Evolutionary conservation across 1,140 invertebrate genomes (phyloP).

Genomic region (Ostrea edulis): DNA sequence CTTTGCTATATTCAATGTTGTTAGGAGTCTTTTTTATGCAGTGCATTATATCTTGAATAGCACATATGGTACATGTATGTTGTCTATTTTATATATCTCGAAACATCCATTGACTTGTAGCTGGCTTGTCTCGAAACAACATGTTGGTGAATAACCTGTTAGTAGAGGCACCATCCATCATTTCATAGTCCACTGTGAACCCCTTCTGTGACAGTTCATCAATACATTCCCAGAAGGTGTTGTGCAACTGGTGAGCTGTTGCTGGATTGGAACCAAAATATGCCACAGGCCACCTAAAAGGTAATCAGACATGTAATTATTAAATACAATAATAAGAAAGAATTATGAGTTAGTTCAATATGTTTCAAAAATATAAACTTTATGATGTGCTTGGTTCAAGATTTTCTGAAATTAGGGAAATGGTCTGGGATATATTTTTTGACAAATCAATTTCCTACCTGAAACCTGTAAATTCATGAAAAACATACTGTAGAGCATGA

Average conservation of each 20-base stretch:
- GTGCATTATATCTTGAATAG: slow-evolving; percentile 50
- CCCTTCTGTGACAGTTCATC: slow-evolving; percentile 52
- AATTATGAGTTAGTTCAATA: background rate
- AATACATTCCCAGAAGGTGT: slow-evolving; percentile 54
- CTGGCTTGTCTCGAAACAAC: slow-evolving; percentile 21
- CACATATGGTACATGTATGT: background rate
- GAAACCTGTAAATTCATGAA: slow-evolving; percentile 51
- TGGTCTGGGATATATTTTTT: background rate
- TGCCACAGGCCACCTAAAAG: slow-evolving; percentile 55
- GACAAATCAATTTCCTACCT: background rate
- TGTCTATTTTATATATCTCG: background rate
- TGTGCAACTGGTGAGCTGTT: slow-evolving; percentile 54
- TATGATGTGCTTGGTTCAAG: background rate
- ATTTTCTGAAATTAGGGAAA: background rate
- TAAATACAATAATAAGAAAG: background rate
- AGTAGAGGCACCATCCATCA: slow-evolving; percentile 59
- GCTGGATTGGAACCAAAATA: slow-evolving; percentile 56
- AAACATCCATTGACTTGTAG: background rate
- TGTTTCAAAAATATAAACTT: background rate
- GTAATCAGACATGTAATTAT: background rate
- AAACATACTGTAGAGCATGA: slow-evolving; percentile 53
- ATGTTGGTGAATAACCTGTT: slow-evolving; percentile 54
- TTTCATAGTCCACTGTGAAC: slow-evolving; percentile 55
- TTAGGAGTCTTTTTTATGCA: slow-evolving; percentile 46
- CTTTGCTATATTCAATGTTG: slow-evolving; percentile 35